Percentiles rank a stretch among this genome's conserved stretches.
Evolutionary conservation across 1,140 invertebrate species (phyloP).

Genomic region (Halesus radiatus): DNA sequence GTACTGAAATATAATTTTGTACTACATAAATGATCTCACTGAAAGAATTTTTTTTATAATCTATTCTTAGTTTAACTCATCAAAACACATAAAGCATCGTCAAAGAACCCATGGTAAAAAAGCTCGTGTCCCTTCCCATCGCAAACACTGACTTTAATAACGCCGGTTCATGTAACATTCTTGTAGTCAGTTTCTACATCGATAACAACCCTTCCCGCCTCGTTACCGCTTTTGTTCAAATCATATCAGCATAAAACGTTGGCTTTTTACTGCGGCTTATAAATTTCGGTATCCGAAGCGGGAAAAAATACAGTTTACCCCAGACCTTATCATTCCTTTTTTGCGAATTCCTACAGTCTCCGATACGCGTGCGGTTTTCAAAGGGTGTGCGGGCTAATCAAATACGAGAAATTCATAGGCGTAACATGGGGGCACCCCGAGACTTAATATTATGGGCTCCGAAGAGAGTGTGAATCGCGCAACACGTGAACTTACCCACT

Average conservation of each 20-base stretch:
- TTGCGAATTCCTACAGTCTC: background rate
- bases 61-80: background rate
- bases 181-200: slow-evolving; percentile 8
- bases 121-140: no score
- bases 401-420: slow-evolving; percentile 35
- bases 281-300: slow-evolving; percentile 13
- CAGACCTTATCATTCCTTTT: slow-evolving; percentile 28
- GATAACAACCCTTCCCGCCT: background rate
- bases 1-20: no score
- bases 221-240: slow-evolving; percentile 26
- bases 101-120: background rate
- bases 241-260: slow-evolving; percentile 28
- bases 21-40: background rate
- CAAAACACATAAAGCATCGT: background rate
- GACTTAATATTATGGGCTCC: slow-evolving; percentile 7
- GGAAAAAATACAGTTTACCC: slow-evolving; percentile 9
- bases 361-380: slow-evolving; percentile 23
- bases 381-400: slow-evolving; percentile 25
- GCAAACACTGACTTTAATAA: no score
- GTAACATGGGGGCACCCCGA: slow-evolving; percentile 11
- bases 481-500: slow-evolving; percentile 6
- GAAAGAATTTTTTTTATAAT: background rate
- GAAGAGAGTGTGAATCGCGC: slow-evolving; percentile 22
- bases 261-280: slow-evolving; percentile 33
- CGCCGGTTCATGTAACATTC: background rate